A percentile compares a stretch with the other conserved stretches of the same genome.
Evolutionary conservation across 1,140 invertebrate species (phyloP).

Genomic region (Neodiprion fabricii): DNA sequence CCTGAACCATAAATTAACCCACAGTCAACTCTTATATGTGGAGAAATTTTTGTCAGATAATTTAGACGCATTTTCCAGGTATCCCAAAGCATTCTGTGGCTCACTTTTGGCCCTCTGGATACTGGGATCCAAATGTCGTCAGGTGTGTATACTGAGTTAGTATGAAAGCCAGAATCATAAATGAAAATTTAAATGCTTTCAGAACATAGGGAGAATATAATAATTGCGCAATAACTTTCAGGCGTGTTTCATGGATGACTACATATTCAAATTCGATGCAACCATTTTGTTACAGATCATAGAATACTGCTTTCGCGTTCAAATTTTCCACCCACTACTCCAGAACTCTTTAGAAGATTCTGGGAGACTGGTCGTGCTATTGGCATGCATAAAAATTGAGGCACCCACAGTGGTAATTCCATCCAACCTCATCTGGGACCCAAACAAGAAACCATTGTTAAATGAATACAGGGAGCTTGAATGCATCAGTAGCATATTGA

Average conservation of each 20-base stretch:
- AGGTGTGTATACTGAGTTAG: neutral
- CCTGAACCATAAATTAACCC: conserved; percentile 24
- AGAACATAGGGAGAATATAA: neutral
- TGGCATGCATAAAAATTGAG: conserved; percentile 30
- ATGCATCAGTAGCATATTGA: conserved; percentile 14
- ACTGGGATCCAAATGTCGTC: neutral
- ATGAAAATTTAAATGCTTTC: neutral
- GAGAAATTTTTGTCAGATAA: conserved; percentile 5
- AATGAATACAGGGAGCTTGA: conserved; percentile 22
- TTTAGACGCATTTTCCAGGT: neutral
- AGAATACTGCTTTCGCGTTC: conserved; percentile 21
- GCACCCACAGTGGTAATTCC: conserved; percentile 25
- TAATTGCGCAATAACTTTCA: neutral
- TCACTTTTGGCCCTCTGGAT: conserved; percentile 27
- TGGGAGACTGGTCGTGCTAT: conserved; percentile 24
- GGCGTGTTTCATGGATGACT: neutral
- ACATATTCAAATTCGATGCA: too few relatives aligned
- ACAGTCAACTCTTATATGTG: conserved; percentile 12
- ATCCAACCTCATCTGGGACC: neutral
- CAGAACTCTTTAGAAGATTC: conserved; percentile 29
- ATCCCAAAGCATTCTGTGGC: conserved; percentile 17
- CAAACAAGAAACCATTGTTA: conserved; percentile 10
- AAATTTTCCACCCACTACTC: conserved; percentile 25
- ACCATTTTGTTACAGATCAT: conserved; percentile 20
- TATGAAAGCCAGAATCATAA: neutral